A percentile compares a stretch with the other conserved stretches of the same genome.
Evolutionary conservation across 2,113 vertebrate species (phyloP).

Genomic region (Prinia subflava): DNA sequence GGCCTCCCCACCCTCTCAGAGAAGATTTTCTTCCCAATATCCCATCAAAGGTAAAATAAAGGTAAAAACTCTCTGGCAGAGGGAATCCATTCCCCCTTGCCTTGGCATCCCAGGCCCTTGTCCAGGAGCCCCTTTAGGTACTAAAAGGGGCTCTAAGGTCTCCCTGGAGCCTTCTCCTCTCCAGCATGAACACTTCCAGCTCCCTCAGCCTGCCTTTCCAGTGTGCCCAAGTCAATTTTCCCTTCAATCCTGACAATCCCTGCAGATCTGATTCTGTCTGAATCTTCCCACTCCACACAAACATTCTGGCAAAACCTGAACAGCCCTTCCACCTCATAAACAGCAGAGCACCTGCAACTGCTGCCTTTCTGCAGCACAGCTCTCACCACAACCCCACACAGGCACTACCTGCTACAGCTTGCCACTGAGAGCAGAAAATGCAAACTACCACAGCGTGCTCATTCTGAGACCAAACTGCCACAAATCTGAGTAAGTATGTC

Average conservation of each 20-base stretch:
- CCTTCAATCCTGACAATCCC: neutral
- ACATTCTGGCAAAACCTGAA: neutral
- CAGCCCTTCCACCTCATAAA: neutral
- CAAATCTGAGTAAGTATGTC: fast-evolving
- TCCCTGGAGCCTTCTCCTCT: neutral
- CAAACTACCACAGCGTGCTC: neutral
- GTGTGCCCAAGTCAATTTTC: neutral
- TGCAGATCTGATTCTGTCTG: neutral
- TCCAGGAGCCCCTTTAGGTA: neutral
- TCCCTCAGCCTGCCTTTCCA: neutral
- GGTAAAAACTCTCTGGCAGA: neutral
- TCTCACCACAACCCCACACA: neutral
- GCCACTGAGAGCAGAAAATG: neutral
- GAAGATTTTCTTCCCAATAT: neutral
- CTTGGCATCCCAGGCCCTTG: neutral
- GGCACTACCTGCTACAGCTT: neutral
- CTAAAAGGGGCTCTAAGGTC: neutral
- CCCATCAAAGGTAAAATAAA: neutral
- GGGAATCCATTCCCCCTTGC: neutral
- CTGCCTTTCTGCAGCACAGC: neutral
- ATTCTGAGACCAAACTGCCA: neutral
- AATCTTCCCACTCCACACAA: neutral
- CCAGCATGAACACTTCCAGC: neutral
- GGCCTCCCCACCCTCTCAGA: fast-evolving
- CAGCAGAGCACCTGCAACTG: neutral